A percentile compares a stretch with the other conserved stretches of the same genome.
phyloP scores from a whole-genome alignment of 2,797 vertebrate species.

The Thalassophryne amazonica region DNA sequence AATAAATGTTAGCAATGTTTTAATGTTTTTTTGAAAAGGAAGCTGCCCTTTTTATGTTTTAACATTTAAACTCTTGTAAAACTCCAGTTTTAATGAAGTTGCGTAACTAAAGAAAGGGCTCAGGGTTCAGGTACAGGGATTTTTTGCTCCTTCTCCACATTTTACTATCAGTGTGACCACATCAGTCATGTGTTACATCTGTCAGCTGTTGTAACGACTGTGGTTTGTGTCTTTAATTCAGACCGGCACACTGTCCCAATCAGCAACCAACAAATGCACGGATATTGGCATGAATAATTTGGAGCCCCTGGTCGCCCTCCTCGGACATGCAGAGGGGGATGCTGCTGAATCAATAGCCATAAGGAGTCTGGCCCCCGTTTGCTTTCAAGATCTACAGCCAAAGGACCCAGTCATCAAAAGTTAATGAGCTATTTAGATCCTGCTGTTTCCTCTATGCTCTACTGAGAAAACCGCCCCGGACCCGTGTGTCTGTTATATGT shows the following conservation, averaged over 20 bases:
- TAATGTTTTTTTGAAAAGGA: too few relatives aligned
- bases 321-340: conserved; percentile 24
- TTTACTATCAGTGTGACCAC: not conserved
- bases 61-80: too few relatives aligned
- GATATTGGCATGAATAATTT: conserved; percentile 69
- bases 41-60: too few relatives aligned
- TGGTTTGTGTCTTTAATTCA: conserved; percentile 24
- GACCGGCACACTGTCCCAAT: conserved; percentile 33
- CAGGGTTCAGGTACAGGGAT: too few relatives aligned
- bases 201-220: conserved; percentile 21
- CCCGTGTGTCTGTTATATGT: conserved; percentile 20
- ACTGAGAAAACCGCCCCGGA: conserved; percentile 57
- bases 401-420: conserved; percentile 75
- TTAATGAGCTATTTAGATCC: conserved; percentile 79
- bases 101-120: too few relatives aligned
- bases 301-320: conserved; percentile 47
- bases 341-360: conserved; percentile 72
- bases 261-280: conserved; percentile 52
- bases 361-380: conserved; percentile 70
- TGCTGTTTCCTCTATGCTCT: conserved; percentile 65
- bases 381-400: conserved; percentile 76
- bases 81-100: too few relatives aligned
- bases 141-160: conserved; percentile 6
- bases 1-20: too few relatives aligned
- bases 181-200: conserved; percentile 13